These are phyloP conservation scores for Drosophila demipolita DNA, from an alignment of 2,888 invertebrate species.

Conservation along the genomic window DNA sequence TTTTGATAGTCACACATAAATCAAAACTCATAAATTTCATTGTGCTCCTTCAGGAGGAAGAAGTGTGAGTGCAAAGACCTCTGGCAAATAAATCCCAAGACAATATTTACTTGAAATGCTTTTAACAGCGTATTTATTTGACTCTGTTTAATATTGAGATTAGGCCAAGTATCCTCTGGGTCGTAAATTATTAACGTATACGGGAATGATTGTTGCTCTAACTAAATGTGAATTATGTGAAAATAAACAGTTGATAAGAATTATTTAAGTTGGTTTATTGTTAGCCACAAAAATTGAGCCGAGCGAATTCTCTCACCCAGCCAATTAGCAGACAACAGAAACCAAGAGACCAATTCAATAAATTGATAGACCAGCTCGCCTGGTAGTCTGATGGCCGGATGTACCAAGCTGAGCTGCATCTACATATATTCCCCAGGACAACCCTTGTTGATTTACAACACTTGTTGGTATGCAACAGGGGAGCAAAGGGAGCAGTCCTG, in stretches of 20 bases:
- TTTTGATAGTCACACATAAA: slow-evolving; percentile 40
- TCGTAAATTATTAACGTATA: slow-evolving; percentile 27
- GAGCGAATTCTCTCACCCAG: slow-evolving; percentile 14
- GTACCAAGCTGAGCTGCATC: slow-evolving; percentile 8
- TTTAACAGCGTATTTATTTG: slow-evolving; percentile 27
- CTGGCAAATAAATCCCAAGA: slow-evolving; percentile 19
- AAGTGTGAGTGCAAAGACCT: not conserved
- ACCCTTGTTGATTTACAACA: not conserved
- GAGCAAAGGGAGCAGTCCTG: not conserved
- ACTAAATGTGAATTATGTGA: not conserved
- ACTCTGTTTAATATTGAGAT: slow-evolving; percentile 41
- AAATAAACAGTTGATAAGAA: slow-evolving; percentile 9
- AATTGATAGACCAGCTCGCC: slow-evolving; percentile 19
- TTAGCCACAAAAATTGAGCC: not conserved
- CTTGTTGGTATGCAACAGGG: not conserved
- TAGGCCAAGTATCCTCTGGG: slow-evolving; percentile 7
- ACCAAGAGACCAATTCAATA: slow-evolving; percentile 34
- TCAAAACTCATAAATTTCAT: slow-evolving; percentile 60
- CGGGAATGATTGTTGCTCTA: not conserved
- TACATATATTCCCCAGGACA: slow-evolving; percentile 14
- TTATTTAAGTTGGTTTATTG: slow-evolving; percentile 1
- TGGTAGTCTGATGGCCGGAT: not conserved
- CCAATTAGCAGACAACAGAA: slow-evolving; percentile 37
- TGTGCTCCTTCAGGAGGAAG: not conserved
- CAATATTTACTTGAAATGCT: slow-evolving; percentile 26